Conservation (phyloP, 2,797 vertebrate species). For the Sebastes ruberrimus region DNA sequence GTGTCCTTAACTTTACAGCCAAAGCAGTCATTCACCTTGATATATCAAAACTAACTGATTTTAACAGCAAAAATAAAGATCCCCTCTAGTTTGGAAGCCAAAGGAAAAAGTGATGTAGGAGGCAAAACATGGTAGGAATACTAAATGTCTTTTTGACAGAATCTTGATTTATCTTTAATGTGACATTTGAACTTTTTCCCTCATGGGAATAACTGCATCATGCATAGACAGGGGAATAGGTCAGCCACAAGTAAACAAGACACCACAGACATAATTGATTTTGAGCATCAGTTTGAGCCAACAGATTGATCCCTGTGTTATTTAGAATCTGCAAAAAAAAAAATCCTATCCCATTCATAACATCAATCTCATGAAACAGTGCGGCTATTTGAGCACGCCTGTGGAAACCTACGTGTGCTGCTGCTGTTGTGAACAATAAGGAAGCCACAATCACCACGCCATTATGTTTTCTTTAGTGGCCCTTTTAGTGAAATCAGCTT, state of each 20-base stretch:
- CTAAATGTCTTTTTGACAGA: conserved; percentile 40
- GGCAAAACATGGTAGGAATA: conserved; percentile 27
- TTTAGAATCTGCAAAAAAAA: conserved; percentile 19
- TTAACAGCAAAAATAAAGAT: not conserved
- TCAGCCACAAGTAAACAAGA: conserved; percentile 54
- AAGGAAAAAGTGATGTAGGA: conserved; percentile 16
- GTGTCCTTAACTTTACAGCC: not conserved
- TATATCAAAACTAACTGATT: not conserved
- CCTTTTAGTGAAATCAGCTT: conserved; percentile 63
- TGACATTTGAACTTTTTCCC: conserved; percentile 60
- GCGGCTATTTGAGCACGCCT: not conserved
- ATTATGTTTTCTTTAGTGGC: conserved; percentile 50
- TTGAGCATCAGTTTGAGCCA: conserved; percentile 13
- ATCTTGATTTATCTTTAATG: conserved; percentile 37
- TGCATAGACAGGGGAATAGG: conserved; percentile 50
- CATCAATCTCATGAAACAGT: conserved; percentile 3
- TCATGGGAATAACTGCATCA: conserved; percentile 46
- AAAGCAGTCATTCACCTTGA: not conserved
- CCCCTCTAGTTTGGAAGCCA: not conserved
- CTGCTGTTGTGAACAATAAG: conserved; percentile 30
- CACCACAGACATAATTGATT: conserved; percentile 32
- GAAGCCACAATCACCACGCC: conserved; percentile 55
- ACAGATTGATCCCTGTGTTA: conserved; percentile 28
- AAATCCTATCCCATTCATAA: not conserved
- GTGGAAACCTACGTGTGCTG: not conserved